phyloP scores from a whole-genome alignment of 2,113 vertebrate genomes.

The Atractosteus spatula region DNA sequence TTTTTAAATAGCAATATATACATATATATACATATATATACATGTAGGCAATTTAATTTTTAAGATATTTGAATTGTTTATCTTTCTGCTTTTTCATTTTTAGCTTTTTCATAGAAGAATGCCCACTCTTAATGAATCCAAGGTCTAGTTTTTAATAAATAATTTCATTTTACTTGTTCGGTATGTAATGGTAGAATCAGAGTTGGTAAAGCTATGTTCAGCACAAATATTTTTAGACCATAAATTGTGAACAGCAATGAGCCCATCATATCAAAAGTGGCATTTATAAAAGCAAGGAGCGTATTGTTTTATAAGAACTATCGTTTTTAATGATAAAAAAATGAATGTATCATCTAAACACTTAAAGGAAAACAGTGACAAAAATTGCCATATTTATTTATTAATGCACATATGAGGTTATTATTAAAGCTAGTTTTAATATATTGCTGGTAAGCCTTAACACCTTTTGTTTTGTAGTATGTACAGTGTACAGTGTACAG shows the following conservation, averaged over 20 bases:
- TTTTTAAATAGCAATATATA: no score
- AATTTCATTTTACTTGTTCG: conserved; percentile 1
- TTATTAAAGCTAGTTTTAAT: no score
- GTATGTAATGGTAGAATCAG: conserved; percentile 28
- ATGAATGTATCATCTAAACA: conserved; percentile 11
- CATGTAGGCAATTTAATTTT: no score
- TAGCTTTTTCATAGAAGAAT: no score
- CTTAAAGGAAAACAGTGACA: conserved; percentile 36
- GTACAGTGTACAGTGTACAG: no score
- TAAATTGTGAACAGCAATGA: conserved; percentile 60
- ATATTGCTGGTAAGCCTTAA: no score
- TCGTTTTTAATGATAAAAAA: conserved; percentile 59
- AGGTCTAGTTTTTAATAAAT: no score
- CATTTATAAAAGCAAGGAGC: conserved; percentile 61
- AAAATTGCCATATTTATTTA: conserved; percentile 1
- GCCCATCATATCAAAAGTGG: conserved; percentile 50
- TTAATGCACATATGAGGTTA: not conserved
- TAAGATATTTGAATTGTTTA: no score
- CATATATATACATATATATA: no score
- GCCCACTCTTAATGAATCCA: no score
- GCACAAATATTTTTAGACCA: conserved; percentile 49
- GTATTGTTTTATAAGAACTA: not conserved
- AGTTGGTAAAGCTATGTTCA: conserved; percentile 45
- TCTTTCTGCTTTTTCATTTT: no score
- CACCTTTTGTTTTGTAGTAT: no score